Percentiles rank a stretch among this genome's conserved stretches.
These are phyloP conservation scores for Pristionchus maxplancki DNA, from an alignment of 2,888 invertebrate species.

Conservation along the genomic window DNA sequence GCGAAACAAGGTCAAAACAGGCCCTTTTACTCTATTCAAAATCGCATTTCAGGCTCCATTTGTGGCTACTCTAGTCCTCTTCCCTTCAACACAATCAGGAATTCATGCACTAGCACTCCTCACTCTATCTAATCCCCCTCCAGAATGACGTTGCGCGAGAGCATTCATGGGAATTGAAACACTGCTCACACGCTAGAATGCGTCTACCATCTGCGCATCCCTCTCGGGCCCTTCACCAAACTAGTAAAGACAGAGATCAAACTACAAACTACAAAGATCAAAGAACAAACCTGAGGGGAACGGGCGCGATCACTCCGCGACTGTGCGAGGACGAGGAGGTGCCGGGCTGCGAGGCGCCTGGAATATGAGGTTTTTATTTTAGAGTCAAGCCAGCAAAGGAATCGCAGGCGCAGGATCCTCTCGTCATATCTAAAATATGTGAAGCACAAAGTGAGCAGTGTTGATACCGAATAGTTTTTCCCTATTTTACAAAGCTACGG, in stretches of 20 bases:
- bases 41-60: background rate
- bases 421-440: too few species aligned
- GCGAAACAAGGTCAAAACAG: background rate
- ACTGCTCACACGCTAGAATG: slow-evolving; percentile 1
- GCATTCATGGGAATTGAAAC: background rate
- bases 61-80: background rate
- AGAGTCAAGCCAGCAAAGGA: background rate
- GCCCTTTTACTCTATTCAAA: background rate
- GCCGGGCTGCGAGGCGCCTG: slow-evolving; percentile 24
- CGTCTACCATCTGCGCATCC: background rate
- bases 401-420: too few species aligned
- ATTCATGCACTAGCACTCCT: background rate
- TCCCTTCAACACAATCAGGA: background rate
- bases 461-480: too few species aligned
- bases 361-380: background rate
- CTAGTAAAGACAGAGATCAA: background rate
- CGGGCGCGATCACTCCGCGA: slow-evolving; percentile 54
- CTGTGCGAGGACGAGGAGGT: background rate
- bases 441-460: too few species aligned
- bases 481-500: too few species aligned
- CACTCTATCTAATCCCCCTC: background rate
- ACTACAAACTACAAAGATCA: slow-evolving; percentile 13
- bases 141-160: background rate
- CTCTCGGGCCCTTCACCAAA: background rate
- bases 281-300: slow-evolving; percentile 55